Percentiles rank a stretch among this genome's conserved stretches.
Conservation (phyloP, 2,113 vertebrate species). For the Heliornis fulica region DNA sequence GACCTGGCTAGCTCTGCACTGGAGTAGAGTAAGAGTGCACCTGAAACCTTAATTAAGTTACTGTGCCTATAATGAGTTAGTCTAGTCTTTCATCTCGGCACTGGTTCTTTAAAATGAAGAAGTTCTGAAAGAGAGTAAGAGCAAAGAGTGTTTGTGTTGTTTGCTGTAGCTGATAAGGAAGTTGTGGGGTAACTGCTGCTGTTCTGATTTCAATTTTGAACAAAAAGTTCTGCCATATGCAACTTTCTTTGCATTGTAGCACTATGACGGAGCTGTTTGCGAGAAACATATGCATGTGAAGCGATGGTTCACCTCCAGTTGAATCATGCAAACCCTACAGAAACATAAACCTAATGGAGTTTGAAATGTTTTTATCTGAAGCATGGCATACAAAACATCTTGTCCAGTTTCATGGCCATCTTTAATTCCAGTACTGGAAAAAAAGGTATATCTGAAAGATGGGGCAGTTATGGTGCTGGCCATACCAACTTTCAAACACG, state of each 20-base stretch:
- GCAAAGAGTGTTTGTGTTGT: neutral
- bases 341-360: neutral
- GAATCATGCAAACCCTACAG: neutral
- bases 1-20: neutral
- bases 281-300: neutral
- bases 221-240: neutral
- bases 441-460: accelerated
- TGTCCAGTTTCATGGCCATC: neutral
- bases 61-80: neutral
- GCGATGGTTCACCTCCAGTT: neutral
- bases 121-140: neutral
- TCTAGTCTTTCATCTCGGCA: neutral
- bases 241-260: neutral
- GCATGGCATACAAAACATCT: neutral
- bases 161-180: neutral
- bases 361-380: neutral
- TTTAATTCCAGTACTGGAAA: neutral
- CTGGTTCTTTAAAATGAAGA: neutral
- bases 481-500: accelerated
- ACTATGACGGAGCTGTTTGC: neutral
- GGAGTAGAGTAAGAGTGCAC: neutral
- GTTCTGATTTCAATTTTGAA: neutral
- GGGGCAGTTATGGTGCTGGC: neutral
- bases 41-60: neutral
- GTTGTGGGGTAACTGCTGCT: neutral